Conservation (phyloP, 2,888 invertebrate species). For the Drosophila bunnanda region DNA sequence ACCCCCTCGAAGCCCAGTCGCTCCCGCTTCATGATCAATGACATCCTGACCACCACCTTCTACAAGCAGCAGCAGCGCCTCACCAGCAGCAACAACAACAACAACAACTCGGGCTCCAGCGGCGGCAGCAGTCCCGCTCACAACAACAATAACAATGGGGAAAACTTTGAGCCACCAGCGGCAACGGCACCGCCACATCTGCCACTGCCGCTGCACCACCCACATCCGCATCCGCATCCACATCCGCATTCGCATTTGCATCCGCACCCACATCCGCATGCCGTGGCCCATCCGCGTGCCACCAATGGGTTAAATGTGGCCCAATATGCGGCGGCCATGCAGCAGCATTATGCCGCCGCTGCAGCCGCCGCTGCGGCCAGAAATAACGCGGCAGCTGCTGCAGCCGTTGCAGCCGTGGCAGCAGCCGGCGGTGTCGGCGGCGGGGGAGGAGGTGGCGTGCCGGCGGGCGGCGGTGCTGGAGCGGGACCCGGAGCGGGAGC, state of each 20-base stretch:
- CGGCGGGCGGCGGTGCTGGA: conserved; percentile 25
- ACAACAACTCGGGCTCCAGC: conserved; percentile 47
- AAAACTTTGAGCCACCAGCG: conserved; percentile 29
- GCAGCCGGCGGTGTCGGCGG: conserved; percentile 27
- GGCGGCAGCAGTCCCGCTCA: conserved; percentile 51
- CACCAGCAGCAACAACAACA: conserved; percentile 47
- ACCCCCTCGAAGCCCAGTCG: conserved; percentile 82
- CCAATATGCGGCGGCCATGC: conserved; percentile 82
- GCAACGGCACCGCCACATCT: conserved; percentile 8
- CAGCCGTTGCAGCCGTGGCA: conserved; percentile 54
- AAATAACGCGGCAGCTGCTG: conserved; percentile 73
- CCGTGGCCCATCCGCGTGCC: conserved; percentile 61
- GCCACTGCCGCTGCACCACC: conserved; percentile 39
- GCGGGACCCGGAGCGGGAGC: conserved; percentile 22
- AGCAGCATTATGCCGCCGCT: conserved; percentile 82
- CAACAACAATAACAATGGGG: conserved; percentile 31
- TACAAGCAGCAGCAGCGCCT: conserved; percentile 77
- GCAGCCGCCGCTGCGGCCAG: conserved; percentile 78
- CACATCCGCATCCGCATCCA: conserved; percentile 26
- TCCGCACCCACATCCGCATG: conserved; percentile 54
- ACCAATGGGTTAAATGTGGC: conserved; percentile 82
- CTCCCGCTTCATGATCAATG: conserved; percentile 83
- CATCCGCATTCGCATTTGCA: conserved; percentile 54
- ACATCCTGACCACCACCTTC: conserved; percentile 82
- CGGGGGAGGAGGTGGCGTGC: conserved; percentile 29